phyloP scores from a whole-genome alignment of 1,140 invertebrate genomes.

The Philotrypesis tridentata region DNA sequence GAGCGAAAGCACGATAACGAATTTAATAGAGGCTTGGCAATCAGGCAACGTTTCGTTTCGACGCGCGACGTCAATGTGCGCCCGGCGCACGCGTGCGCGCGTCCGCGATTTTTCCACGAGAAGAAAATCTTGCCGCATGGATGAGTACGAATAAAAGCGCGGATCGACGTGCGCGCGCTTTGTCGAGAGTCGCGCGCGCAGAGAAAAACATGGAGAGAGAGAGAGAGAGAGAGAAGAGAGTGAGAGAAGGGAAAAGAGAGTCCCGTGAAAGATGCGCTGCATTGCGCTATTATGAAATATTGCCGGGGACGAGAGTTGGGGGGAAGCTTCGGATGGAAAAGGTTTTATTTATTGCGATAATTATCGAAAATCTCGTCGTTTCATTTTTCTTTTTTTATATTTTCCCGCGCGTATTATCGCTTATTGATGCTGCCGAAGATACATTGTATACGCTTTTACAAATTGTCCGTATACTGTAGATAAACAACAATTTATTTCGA shows the following conservation, averaged over 20 bases:
- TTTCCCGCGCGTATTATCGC: no score
- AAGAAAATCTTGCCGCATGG: slow-evolving; percentile 49
- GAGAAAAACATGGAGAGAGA: background rate
- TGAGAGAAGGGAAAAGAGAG: no score
- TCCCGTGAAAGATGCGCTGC: background rate
- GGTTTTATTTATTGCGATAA: background rate
- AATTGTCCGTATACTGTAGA: no score
- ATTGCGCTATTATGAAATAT: background rate
- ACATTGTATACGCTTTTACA: no score
- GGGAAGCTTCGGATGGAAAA: background rate
- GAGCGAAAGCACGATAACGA: background rate
- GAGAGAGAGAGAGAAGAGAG: background rate
- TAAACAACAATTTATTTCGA: no score
- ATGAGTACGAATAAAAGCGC: slow-evolving; percentile 51
- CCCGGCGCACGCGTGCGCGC: no score
- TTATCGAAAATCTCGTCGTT: background rate
- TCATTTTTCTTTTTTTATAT: background rate
- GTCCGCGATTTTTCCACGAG: slow-evolving; percentile 53
- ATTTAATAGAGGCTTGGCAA: background rate
- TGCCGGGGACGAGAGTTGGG: background rate
- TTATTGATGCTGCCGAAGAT: no score
- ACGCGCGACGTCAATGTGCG: slow-evolving; percentile 41
- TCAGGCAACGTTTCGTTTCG: background rate
- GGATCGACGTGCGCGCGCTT: slow-evolving; percentile 3
- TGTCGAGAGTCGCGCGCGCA: background rate